Evolutionary conservation across 2,888 invertebrate genomes (phyloP), one percentile per base, ranked within the genome.

Genomic region (Drosophila pseudotakahashii): DNA sequence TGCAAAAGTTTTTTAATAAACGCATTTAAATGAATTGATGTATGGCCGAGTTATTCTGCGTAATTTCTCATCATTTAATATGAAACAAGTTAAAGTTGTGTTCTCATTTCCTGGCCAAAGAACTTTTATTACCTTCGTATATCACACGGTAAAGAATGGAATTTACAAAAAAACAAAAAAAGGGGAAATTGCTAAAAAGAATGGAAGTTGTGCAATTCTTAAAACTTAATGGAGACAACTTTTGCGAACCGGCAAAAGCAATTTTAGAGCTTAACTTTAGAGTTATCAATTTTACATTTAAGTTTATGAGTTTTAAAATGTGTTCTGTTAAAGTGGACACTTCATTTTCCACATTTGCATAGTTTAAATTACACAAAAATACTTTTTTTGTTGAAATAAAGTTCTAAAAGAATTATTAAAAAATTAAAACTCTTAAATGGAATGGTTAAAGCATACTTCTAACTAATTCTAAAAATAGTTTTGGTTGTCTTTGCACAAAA

Each of bases 21-120:
- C 86, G 74, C 78, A 88, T 88, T 88, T 78, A 81, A 88, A 82
- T 81, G 71, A 88, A 79, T 88, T 82, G 73, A 79, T 87, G 75
- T 70, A 64, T 68, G 36, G 63, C 19, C 44, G 66, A 73, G 67
- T 57, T 66, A 41, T 69, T 57, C 47, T 19, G 47, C 32, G 57
- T 66, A 69, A 70, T 68, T 63, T 67, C 58, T 59, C 66, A 72
- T 73, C 72, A 57, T 84, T 79, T 71, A 71, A 79, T 79, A 77
- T 72, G 62, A 81, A 79, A 81, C 76, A 81, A 78, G 73, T 81
- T 73, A 51, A 79, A 67, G 54, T 73, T 76, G 62, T 42, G 44
- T 60, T 59, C 61, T 60, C 41, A 39, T 60, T 74, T 59, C 51
- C 37, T 55, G 61, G 48, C 64, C 55, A 52, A 51, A 54, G 55